These are phyloP conservation scores for Drosophila colorata DNA, from an alignment of 2,888 invertebrate genomes.

Conservation along the genomic window DNA sequence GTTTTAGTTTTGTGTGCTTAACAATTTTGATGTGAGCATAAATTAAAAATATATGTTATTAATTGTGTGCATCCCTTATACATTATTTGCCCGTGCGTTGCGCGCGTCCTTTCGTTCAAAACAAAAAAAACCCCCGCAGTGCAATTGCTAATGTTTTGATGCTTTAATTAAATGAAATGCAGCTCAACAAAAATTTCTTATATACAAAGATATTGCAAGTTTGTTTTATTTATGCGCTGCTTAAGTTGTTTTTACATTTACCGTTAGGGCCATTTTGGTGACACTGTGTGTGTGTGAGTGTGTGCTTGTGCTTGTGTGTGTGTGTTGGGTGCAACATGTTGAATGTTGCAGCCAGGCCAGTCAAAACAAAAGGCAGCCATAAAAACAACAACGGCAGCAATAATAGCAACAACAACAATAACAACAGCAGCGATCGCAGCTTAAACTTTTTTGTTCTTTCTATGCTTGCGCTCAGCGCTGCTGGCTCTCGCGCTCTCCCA, in stretches of 20 bases:
- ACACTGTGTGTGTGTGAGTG: constrained; percentile 17
- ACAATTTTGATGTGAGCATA: constrained; percentile 29
- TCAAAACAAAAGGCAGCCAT: constrained; percentile 52
- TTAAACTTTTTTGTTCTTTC: constrained; percentile 44
- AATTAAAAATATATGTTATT: neutral
- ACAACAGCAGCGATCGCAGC: constrained; percentile 43
- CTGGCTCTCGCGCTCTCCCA: constrained; percentile 27
- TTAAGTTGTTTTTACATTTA: constrained; percentile 56
- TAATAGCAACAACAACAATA: constrained; percentile 34
- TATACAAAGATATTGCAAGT: constrained; percentile 24
- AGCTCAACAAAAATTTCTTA: constrained; percentile 4
- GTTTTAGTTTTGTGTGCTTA: constrained; percentile 12
- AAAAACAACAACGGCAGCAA: constrained; percentile 37
- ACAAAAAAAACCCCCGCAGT: constrained; percentile 13
- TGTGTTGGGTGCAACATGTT: constrained; percentile 60
- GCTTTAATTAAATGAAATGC: constrained; percentile 30
- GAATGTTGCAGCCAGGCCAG: constrained; percentile 66
- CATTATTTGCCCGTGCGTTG: constrained; percentile 1
- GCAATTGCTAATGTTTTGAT: constrained; percentile 24
- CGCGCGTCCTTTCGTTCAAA: constrained; percentile 47
- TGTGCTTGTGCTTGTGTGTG: constrained; percentile 3
- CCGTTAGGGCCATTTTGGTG: constrained; percentile 49
- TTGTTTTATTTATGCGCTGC: constrained; percentile 48
- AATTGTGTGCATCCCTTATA: constrained; percentile 1
- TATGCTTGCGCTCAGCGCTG: constrained; percentile 36